Base-by-base conservation (phyloP, 2,797 vertebrate species). In the Heliangelus exortis region DNA sequence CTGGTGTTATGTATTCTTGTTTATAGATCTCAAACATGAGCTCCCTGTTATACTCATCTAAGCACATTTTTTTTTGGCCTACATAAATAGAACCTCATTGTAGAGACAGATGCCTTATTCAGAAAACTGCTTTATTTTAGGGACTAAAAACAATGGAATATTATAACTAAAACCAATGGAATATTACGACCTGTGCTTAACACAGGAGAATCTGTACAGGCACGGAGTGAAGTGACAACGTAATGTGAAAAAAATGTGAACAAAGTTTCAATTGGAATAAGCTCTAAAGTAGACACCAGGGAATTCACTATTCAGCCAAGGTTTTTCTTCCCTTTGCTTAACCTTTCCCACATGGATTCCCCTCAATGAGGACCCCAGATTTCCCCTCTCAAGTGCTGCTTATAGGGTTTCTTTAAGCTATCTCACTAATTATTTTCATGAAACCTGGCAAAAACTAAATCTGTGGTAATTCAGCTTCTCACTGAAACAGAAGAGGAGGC, bases 11-110 rank as follows among this genome's bases (percentile, higher is more conserved):
- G 67, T 81, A 61, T 53, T 87, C 57, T 82, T 84, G 48, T 71
- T 90, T 93, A 81, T 73, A 71, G 86, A 90, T 90, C 29, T 93
- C 82, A 62, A 84, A 59, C 25, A 25, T 23, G n/a, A 53, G 57
- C 34, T 90, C 85, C 75, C 58, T 88, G n/a, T 91, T 93, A 83
- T 28, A 79, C 7, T 22, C 20, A 51, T 34, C 34, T 83, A 26
- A 15, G 22, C 18, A 9, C 11, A 12, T 78, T 65, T 18, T 81
- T 18, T 81, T 80, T 51, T 62, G 71, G 14, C 18, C 62, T 54
- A 31, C 1, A 15, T 78, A 68, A 82, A 47, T 47, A 77, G 90
- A 76, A 79, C 28, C 6, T 43, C 45, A n/a, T 33, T 15, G 13
- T 0, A 55, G 29, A 34, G 17, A 58, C 14, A 36, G 29, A 72